Evolutionary conservation across 1,140 invertebrate species (phyloP).

Genomic region (Wiebesia pumilae): DNA sequence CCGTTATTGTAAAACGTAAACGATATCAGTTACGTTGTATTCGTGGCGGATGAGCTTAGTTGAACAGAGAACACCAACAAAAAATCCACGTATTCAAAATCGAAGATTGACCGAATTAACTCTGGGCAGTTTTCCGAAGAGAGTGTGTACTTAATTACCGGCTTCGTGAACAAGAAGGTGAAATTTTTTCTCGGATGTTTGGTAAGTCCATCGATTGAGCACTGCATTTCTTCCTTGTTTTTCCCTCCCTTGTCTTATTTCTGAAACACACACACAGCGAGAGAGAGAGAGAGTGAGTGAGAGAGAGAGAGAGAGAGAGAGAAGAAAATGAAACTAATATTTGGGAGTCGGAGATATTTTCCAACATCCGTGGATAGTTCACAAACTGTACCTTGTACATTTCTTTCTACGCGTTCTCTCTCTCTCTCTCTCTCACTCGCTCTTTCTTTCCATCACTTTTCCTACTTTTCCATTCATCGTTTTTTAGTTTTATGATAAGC

Average conservation of each 20-base stretch:
- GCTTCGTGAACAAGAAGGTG: not conserved
- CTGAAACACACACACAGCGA: not conserved
- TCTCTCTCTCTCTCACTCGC: not conserved
- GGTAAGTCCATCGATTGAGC: conserved; percentile 22
- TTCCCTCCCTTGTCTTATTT: not conserved
- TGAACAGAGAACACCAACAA: too few relatives aligned
- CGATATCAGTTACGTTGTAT: too few relatives aligned
- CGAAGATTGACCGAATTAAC: not conserved
- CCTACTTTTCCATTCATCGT: not conserved
- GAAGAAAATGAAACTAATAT: not conserved
- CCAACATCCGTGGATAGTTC: not conserved
- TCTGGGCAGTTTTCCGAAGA: not conserved
- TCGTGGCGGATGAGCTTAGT: too few relatives aligned
- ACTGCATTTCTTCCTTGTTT: not conserved
- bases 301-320: not conserved
- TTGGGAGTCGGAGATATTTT: not conserved
- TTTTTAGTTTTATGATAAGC: not conserved
- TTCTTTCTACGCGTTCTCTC: not conserved
- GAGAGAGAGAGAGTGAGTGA: not conserved
- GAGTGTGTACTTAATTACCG: not conserved
- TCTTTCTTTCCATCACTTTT: not conserved
- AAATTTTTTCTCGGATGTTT: conserved; percentile 17
- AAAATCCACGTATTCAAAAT: too few relatives aligned
- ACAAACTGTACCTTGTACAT: not conserved
- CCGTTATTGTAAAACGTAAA: too few relatives aligned